Base-by-base conservation (phyloP, 2,113 vertebrate species). In the Lutjanus erythropterus region DNA sequence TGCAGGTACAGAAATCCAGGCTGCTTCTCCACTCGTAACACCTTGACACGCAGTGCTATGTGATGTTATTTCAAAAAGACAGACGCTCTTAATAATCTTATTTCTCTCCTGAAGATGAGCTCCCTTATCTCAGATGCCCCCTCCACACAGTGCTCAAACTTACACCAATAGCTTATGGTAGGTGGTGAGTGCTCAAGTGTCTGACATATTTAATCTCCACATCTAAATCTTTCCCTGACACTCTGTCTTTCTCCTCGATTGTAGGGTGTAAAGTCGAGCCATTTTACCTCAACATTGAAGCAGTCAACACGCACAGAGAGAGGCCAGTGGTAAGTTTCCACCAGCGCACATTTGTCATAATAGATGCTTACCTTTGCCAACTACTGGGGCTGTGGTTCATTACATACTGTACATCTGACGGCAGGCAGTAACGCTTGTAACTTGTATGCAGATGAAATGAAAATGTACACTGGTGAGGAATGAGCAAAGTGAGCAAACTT, bases 141-240 rank as follows among this genome's bases (percentile, higher is more conserved):
- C 95, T 99, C 66, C 98, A 99, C 86, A 98, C 97, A 0, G 97
- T 97, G 86, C 92, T 99, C 91, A 99, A 99, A 94, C 95, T 99
- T 76, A 99, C 97, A 2, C 98, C 97, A 0, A 91, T 98, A 85
- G 98, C 98, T 33, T 99, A 99, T 0, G 98, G 97, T 99, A 84
- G 93, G 96, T 75, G 2, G 5, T 18, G 14, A 6, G 7, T 7
- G 16, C 2, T 31, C n/a, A n/a, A n/a, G n/a, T 1, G 10, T 59
- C 1, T 29, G 16, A 65, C 3, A 31, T 3, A 1, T 29, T 19
- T 1, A 5, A 1, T 60, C 18, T 37, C 16, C 39, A 18, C 15
- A 29, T 53, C 25, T 39, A 5, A 33, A 27, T 8, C 25, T 41
- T 16, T 75, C 27, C 16, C n/a, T 76, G 23, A 74, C 27, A 0